Conservation (phyloP, 1,140 invertebrate genomes). For the Carposina sasakii region DNA sequence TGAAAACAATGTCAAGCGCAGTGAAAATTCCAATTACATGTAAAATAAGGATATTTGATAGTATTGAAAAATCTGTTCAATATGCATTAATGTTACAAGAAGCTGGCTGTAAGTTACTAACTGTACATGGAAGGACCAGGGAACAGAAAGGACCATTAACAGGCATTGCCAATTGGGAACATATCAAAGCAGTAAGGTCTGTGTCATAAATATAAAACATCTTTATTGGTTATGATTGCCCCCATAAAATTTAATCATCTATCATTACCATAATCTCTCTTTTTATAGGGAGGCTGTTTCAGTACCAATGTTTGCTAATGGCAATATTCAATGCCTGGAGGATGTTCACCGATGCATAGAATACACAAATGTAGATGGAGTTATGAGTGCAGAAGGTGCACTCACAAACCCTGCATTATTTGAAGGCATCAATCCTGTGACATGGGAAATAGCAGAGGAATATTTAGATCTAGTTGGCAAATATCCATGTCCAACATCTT, state of each 20-base stretch:
- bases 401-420: slow-evolving; percentile 96
- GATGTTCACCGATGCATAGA: slow-evolving; percentile 91
- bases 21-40: slow-evolving; percentile 93
- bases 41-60: slow-evolving; percentile 95
- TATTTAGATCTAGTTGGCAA: slow-evolving; percentile 89
- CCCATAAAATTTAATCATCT: no score
- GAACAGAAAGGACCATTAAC: slow-evolving; percentile 97
- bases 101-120: slow-evolving; percentile 94
- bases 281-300: slow-evolving; percentile 83
- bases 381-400: slow-evolving; percentile 95
- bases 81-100: slow-evolving; percentile 96
- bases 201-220: slow-evolving; percentile 6
- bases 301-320: slow-evolving; percentile 97
- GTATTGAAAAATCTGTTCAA: slow-evolving; percentile 88
- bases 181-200: slow-evolving; percentile 93
- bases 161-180: slow-evolving; percentile 94
- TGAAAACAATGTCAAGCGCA: slow-evolving; percentile 77
- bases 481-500: slow-evolving; percentile 93
- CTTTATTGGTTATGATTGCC: background rate
- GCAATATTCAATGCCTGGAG: slow-evolving; percentile 94
- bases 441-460: slow-evolving; percentile 92
- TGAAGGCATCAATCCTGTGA: slow-evolving; percentile 80
- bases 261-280: slow-evolving; percentile 1
- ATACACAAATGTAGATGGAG: slow-evolving; percentile 90
- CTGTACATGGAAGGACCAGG: slow-evolving; percentile 95